phyloP scores from a whole-genome alignment of 2,113 vertebrate genomes.

The Gyps fulvus region DNA sequence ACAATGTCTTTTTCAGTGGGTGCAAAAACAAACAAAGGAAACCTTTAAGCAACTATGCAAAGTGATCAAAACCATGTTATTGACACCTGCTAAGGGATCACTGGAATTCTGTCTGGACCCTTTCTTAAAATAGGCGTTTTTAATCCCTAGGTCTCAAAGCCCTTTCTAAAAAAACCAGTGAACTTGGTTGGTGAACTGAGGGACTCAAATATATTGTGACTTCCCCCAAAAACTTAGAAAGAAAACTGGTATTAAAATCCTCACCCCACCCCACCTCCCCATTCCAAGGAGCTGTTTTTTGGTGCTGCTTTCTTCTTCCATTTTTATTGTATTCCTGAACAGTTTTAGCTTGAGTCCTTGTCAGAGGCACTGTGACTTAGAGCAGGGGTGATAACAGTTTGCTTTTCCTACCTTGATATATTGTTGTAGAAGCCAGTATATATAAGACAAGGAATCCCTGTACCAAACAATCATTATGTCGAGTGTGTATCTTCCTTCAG shows the following conservation, averaged over 20 bases:
- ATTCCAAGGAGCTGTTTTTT: neutral
- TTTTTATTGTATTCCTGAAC: neutral
- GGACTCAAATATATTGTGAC: neutral
- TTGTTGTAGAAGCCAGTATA: neutral
- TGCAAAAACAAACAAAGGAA: neutral
- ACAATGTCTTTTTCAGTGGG: neutral
- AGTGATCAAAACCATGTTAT: neutral
- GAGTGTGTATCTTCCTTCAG: neutral
- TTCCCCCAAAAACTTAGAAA: neutral
- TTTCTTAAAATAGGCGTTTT: neutral
- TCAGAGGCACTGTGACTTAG: neutral
- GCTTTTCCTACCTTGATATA: neutral
- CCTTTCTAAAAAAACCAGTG: neutral
- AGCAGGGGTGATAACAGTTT: neutral
- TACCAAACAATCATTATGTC: neutral
- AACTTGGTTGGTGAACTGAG: neutral
- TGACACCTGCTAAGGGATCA: neutral
- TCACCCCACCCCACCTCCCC: too few species aligned
- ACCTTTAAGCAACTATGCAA: neutral
- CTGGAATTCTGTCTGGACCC: neutral
- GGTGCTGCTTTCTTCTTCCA: neutral
- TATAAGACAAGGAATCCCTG: neutral
- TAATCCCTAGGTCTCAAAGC: neutral
- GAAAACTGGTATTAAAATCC: neutral
- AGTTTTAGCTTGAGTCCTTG: neutral